Evolutionary conservation across 1,140 invertebrate genomes (phyloP).

Genomic region (Drosophila athabasca): DNA sequence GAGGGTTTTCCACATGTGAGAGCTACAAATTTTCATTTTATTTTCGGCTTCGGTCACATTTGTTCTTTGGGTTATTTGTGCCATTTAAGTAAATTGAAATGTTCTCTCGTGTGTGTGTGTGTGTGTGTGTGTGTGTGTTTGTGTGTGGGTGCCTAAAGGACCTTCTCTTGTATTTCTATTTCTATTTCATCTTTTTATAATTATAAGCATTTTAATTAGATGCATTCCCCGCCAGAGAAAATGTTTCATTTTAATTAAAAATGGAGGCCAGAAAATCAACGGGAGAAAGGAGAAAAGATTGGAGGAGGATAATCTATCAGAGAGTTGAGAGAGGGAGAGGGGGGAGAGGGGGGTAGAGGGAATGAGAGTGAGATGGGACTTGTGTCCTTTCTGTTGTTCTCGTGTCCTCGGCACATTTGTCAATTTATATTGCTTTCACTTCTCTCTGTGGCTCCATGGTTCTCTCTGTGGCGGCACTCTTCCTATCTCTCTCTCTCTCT

Average conservation of each 20-base stretch:
- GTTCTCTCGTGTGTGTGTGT: constrained; percentile 9
- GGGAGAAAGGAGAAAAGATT: constrained; percentile 1
- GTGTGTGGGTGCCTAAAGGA: constrained; percentile 5
- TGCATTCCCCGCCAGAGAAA: constrained; percentile 20
- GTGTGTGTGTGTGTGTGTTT: constrained; percentile 3
- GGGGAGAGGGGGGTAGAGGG: neutral
- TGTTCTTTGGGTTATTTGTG: constrained; percentile 52
- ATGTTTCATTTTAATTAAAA: constrained; percentile 68
- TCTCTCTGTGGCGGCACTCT: neutral
- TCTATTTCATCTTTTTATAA: constrained; percentile 72
- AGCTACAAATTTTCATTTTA: constrained; percentile 56
- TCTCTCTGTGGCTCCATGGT: constrained; percentile 5
- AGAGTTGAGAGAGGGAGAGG: no score
- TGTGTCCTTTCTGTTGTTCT: constrained; percentile 18
- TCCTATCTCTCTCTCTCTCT: neutral
- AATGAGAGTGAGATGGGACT: neutral
- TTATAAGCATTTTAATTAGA: constrained; percentile 40
- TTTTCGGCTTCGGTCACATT: constrained; percentile 32
- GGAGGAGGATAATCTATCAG: constrained; percentile 20
- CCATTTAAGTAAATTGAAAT: constrained; percentile 66
- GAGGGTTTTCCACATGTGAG: constrained; percentile 16
- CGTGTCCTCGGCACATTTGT: constrained; percentile 58
- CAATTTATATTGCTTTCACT: constrained; percentile 62
- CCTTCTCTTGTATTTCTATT: constrained; percentile 42
- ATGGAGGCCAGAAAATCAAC: constrained; percentile 32